phyloP scores from a whole-genome alignment of 2,888 invertebrate genomes.

The Dusona sp. region DNA sequence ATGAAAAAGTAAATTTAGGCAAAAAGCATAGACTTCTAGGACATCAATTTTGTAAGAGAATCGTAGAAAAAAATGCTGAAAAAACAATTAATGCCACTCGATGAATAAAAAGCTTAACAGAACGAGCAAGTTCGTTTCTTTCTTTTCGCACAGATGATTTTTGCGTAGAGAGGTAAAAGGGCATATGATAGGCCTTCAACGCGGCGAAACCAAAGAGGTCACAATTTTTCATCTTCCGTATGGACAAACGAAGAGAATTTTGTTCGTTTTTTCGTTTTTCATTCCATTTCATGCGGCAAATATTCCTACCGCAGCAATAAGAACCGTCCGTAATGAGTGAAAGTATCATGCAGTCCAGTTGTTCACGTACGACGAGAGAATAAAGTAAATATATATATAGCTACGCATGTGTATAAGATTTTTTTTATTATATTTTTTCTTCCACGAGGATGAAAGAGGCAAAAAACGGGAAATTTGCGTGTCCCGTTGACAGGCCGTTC shows the following conservation, averaged over 20 bases:
- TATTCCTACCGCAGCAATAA: neutral
- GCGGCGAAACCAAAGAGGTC: neutral
- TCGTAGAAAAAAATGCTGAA: neutral
- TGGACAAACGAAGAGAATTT: neutral
- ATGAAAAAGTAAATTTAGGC: neutral
- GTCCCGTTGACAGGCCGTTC: neutral
- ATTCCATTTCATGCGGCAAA: conserved; percentile 13
- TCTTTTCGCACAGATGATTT: neutral
- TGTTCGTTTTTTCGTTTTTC: conserved; percentile 22
- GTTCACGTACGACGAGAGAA: conserved; percentile 35
- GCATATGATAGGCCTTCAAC: neutral
- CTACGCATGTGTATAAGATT: conserved; percentile 8
- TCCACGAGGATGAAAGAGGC: neutral
- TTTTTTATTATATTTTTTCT: conserved; percentile 28
- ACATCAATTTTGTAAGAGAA: neutral
- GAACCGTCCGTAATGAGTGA: conserved; percentile 52
- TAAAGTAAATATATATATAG: conserved; percentile 49
- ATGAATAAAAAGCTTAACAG: neutral
- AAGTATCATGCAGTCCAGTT: conserved; percentile 49
- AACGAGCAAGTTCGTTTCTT: neutral
- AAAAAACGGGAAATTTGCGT: conserved; percentile 26
- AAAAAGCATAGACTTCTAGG: neutral
- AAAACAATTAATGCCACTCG: neutral
- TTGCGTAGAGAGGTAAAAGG: neutral
- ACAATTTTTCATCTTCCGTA: neutral